Conservation (phyloP, 2,797 vertebrate genomes). For the Acipenser transmontanus region DNA sequence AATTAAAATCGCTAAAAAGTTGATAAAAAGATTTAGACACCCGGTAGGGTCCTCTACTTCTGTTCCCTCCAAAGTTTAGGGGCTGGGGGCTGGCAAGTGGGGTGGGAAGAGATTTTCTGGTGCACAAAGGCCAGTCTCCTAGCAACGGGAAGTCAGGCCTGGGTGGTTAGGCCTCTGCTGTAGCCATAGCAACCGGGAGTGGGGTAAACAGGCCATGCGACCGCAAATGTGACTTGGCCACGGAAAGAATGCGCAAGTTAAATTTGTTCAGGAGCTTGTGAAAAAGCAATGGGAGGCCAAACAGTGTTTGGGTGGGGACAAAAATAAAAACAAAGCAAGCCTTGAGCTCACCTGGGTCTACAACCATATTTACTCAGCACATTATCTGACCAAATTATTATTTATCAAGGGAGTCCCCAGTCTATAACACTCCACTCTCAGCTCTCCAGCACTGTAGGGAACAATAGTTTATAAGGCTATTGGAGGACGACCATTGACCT, state of each 20-base stretch:
- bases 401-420: slow-evolving; percentile 1
- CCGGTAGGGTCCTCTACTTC: not conserved
- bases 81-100: slow-evolving; percentile 25
- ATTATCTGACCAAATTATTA: not conserved
- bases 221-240: slow-evolving; percentile 20
- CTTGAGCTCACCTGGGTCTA: not conserved
- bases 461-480: too few relatives aligned
- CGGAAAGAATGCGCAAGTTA: slow-evolving; percentile 33
- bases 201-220: slow-evolving; percentile 26
- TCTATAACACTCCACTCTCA: too few relatives aligned
- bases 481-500: too few relatives aligned
- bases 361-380: not conserved
- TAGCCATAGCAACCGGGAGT: slow-evolving; percentile 50
- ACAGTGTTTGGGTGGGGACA: slow-evolving; percentile 17
- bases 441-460: too few relatives aligned
- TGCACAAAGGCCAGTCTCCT: slow-evolving; percentile 58
- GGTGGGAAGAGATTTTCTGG: slow-evolving; percentile 56
- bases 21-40: too few relatives aligned
- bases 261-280: slow-evolving; percentile 38
- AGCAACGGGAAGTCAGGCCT: slow-evolving; percentile 68
- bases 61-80: not conserved
- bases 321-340: slow-evolving; percentile 16
- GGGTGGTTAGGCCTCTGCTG: slow-evolving; percentile 35
- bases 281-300: slow-evolving; percentile 1
- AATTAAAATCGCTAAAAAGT: too few relatives aligned